Percentiles rank a stretch among this genome's conserved stretches.
phyloP scores from a whole-genome alignment of 2,113 vertebrate genomes.

The Pollimyrus isidori region DNA sequence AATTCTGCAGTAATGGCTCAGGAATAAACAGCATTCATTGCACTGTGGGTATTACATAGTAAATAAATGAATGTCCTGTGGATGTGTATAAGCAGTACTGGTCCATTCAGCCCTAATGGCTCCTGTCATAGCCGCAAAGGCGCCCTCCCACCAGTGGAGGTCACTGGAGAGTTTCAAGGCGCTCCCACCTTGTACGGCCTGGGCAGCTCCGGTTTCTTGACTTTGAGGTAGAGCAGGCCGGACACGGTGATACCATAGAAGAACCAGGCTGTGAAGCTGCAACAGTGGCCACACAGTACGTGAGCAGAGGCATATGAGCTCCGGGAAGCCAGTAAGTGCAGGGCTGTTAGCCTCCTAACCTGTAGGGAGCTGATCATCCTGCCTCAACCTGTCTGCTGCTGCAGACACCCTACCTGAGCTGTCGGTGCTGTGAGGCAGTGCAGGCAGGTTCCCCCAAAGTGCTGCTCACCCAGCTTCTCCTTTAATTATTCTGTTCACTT shows the following conservation, averaged over 20 bases:
- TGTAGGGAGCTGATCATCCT: not conserved
- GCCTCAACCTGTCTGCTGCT: not conserved
- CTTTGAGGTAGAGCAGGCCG: constrained; percentile 76
- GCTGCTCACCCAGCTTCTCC: not conserved
- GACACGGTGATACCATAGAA: constrained; percentile 71
- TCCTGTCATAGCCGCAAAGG: not conserved
- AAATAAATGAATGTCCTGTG: not conserved
- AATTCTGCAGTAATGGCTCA: not conserved
- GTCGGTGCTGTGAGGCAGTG: not conserved
- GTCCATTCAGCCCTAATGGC: not conserved
- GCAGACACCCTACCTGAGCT: not conserved
- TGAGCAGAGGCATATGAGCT: not conserved
- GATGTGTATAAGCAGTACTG: not conserved
- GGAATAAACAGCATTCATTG: not conserved
- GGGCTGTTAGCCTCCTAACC: not conserved
- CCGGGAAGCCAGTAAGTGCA: not conserved
- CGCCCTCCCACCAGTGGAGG: not conserved
- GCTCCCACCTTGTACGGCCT: constrained; percentile 66
- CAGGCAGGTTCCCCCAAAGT: not conserved
- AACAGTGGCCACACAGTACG: constrained; percentile 18
- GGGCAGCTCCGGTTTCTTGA: constrained; percentile 73
- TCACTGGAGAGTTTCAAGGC: not conserved
- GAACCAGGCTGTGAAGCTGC: constrained; percentile 79
- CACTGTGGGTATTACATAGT: not conserved
- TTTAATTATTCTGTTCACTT: not conserved